Conservation (phyloP, 2,113 vertebrate genomes). For the Syngnathoides biaculeatus region DNA sequence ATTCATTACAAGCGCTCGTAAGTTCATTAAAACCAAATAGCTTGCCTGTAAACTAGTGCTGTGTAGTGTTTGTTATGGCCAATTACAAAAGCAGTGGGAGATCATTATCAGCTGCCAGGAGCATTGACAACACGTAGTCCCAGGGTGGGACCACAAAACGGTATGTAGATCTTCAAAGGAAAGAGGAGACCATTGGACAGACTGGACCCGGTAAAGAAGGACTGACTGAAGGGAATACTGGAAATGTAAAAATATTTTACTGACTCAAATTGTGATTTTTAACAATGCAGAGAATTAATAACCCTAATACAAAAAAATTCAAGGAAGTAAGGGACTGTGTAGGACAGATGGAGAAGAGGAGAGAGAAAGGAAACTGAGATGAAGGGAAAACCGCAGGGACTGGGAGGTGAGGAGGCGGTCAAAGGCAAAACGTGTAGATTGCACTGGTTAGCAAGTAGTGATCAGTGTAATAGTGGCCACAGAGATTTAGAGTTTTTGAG, state of each 20-base stretch:
- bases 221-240: not conserved
- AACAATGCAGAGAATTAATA: conserved; percentile 7
- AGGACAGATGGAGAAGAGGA: conserved; percentile 13
- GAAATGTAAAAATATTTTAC: not conserved
- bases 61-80: conserved; percentile 94
- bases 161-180: conserved; percentile 65
- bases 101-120: conserved; percentile 86
- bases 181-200: conserved; percentile 33
- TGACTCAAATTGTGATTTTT: not conserved
- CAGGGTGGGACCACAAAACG: conserved; percentile 65
- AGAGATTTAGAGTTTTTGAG: not conserved
- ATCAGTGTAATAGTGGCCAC: not conserved
- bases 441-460: conserved; percentile 2
- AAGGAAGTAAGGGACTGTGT: not conserved
- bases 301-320: not conserved
- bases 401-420: conserved; percentile 16
- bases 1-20: conserved; percentile 75
- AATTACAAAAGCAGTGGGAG: conserved; percentile 99
- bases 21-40: conserved; percentile 82
- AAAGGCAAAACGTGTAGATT: conserved; percentile 7
- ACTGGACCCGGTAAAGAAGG: conserved; percentile 19
- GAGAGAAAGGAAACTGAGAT: conserved; percentile 38
- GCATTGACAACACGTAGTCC: conserved; percentile 68
- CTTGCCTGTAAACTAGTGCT: conserved; percentile 82
- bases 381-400: conserved; percentile 1